A percentile compares a stretch with the other conserved stretches of the same genome.
phyloP scores from a whole-genome alignment of 1,140 invertebrate genomes.

The Zeugodacus cucurbitae region DNA sequence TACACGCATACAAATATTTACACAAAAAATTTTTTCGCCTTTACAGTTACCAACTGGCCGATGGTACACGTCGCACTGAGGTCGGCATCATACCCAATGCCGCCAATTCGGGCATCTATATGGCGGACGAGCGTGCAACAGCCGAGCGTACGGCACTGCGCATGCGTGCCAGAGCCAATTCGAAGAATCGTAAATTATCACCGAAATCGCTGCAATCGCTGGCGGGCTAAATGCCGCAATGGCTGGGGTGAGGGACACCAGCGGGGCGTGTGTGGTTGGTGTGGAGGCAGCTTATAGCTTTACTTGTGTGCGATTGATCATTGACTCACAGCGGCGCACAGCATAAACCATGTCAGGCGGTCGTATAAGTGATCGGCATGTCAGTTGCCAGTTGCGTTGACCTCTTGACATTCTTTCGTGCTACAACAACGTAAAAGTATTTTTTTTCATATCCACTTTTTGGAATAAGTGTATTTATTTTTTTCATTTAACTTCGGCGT shows the following conservation, averaged over 20 bases:
- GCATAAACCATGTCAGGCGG: not conserved
- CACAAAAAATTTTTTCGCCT: not conserved
- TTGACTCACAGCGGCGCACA: not conserved
- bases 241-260: not conserved
- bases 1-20: not conserved
- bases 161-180: slow-evolving; percentile 45
- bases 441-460: not conserved
- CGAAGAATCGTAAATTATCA: slow-evolving; percentile 60
- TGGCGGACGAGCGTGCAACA: slow-evolving; percentile 50
- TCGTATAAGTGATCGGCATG: not conserved
- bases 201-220: slow-evolving; percentile 59
- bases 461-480: not conserved
- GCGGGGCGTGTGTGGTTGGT: too few species aligned
- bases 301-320: not conserved
- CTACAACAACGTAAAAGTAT: not conserved
- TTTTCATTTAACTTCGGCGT: not conserved
- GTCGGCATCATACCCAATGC: slow-evolving; percentile 51
- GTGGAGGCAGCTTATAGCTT: not conserved
- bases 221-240: slow-evolving; percentile 49
- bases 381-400: not conserved
- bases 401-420: not conserved
- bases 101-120: slow-evolving; percentile 44
- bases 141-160: slow-evolving; percentile 44
- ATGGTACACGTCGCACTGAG: slow-evolving; percentile 58
- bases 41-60: slow-evolving; percentile 54